Conservation (phyloP, 2,797 vertebrate genomes). For the Triplophysa yarkandensis region DNA sequence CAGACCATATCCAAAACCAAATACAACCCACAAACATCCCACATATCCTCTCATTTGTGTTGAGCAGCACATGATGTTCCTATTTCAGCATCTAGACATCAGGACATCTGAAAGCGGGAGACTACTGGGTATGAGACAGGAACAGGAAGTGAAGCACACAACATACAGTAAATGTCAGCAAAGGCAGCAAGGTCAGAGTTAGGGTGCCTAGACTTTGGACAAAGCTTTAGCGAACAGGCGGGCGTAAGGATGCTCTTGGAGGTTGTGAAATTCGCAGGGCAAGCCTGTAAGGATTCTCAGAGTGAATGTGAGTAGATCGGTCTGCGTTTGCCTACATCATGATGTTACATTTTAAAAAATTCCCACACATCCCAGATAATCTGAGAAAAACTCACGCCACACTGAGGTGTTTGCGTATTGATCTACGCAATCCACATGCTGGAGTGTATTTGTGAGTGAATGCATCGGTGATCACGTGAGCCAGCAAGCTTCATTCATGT, state of each 20-base stretch:
- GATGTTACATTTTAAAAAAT: background rate
- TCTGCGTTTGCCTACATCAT: background rate
- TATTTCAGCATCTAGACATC: too few relatives aligned
- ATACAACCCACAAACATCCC: background rate
- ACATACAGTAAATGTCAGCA: slow-evolving; percentile 30
- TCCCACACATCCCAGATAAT: too few relatives aligned
- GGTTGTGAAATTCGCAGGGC: background rate
- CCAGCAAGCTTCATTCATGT: slow-evolving; percentile 57
- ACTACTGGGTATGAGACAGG: slow-evolving; percentile 27
- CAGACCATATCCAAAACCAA: background rate
- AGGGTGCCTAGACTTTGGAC: background rate
- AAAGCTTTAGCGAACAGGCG: background rate
- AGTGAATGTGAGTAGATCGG: background rate
- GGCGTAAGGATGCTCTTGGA: background rate
- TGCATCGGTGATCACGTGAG: slow-evolving; percentile 31
- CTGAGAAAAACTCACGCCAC: background rate
- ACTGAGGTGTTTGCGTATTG: background rate
- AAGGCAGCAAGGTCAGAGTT: slow-evolving; percentile 39
- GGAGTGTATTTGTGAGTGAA: slow-evolving; percentile 6
- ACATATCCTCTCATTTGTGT: background rate
- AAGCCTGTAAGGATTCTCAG: background rate
- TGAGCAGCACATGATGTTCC: too few relatives aligned
- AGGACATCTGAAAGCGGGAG: slow-evolving; percentile 29
- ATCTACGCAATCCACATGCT: slow-evolving; percentile 27
- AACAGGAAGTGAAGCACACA: slow-evolving; percentile 27